Evolutionary conservation across 2,888 invertebrate species (phyloP).

Genomic region (Polyploca ridens): DNA sequence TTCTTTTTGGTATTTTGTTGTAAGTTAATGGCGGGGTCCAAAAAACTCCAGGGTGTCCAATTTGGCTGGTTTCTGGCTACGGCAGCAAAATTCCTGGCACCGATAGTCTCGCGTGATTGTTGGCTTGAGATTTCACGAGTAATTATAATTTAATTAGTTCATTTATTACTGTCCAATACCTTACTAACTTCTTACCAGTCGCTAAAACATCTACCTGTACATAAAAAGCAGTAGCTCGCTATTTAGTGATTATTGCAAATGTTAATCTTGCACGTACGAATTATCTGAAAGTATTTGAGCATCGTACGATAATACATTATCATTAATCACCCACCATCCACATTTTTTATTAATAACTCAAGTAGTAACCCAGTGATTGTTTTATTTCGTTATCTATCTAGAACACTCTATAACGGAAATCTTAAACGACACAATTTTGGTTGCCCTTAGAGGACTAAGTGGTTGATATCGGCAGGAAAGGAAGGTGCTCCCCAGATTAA

Average conservation of each 20-base stretch:
- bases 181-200: not conserved
- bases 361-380: not conserved
- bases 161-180: not conserved
- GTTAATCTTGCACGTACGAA: constrained; percentile 59
- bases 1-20: no score
- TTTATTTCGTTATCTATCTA: not conserved
- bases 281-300: constrained; percentile 38
- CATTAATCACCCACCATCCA: not conserved
- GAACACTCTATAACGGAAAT: constrained; percentile 11
- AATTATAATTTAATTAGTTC: no score
- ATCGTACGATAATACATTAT: constrained; percentile 1
- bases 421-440: no score
- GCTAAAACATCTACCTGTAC: constrained; percentile 34
- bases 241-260: constrained; percentile 41
- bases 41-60: no score
- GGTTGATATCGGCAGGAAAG: no score
- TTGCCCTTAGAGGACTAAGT: no score
- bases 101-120: no score
- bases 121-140: no score
- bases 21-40: no score
- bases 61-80: no score
- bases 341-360: not conserved
- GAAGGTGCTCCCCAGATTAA: no score
- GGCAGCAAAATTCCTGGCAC: no score
- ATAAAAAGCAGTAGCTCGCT: constrained; percentile 14